Evolutionary conservation across 2,113 vertebrate species (phyloP).

Genomic region (Barnardius zonarius): DNA sequence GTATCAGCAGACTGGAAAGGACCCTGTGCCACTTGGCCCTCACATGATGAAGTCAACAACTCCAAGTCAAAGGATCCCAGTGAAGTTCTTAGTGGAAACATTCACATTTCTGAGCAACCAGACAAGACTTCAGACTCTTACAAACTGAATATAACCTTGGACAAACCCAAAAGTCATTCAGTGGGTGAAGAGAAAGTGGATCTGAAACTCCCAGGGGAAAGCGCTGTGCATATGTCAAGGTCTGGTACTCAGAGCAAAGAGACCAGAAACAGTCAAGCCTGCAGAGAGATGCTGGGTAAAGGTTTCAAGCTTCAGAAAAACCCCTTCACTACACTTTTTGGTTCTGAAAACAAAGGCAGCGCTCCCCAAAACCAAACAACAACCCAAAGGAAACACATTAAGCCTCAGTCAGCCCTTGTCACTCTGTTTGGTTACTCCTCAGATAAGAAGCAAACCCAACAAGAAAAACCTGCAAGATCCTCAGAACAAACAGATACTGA

Average conservation of each 20-base stretch:
- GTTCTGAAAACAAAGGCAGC: constrained; percentile 63
- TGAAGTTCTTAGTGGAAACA: neutral
- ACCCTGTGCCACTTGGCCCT: neutral
- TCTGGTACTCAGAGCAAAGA: constrained; percentile 1
- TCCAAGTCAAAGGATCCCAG: neutral
- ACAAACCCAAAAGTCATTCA: neutral
- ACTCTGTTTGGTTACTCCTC: constrained; percentile 73
- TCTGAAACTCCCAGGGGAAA: neutral
- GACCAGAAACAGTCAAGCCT: constrained; percentile 25
- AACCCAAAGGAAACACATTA: constrained; percentile 60
- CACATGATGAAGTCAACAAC: neutral
- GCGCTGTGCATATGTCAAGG: neutral
- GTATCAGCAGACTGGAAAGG: neutral
- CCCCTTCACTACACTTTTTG: constrained; percentile 74
- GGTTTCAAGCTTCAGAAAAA: constrained; percentile 61
- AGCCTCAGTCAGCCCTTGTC: constrained; percentile 69
- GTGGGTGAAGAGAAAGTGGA: neutral
- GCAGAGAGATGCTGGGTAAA: constrained; percentile 68
- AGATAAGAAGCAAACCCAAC: constrained; percentile 57
- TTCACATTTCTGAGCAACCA: neutral
- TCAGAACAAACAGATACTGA: neutral
- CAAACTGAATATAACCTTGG: neutral
- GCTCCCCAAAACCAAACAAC: constrained; percentile 24
- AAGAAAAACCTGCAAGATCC: neutral
- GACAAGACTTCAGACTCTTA: constrained; percentile 8